These are phyloP conservation scores for Heteronetta atricapilla DNA, from an alignment of 2,113 vertebrate species.

Conservation along the genomic window DNA sequence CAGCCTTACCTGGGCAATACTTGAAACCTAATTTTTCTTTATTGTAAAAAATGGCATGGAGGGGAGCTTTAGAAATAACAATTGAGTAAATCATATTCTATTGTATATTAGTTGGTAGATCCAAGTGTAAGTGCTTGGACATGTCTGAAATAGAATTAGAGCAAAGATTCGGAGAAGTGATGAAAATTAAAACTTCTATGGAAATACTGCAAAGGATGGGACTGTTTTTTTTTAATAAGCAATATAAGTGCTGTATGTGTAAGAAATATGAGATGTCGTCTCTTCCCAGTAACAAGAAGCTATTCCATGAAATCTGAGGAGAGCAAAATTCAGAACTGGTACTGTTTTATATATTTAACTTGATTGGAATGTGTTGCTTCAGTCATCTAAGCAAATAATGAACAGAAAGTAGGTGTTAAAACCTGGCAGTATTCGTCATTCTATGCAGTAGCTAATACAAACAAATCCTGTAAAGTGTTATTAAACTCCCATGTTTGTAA, in stretches of 20 bases:
- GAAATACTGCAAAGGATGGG: neutral
- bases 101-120: neutral
- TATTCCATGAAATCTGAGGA: neutral
- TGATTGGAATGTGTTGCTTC: neutral
- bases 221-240: neutral
- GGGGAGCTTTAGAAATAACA: neutral
- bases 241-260: rapidly evolving
- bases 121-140: neutral
- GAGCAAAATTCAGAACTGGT: neutral
- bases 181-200: neutral
- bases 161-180: neutral
- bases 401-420: neutral
- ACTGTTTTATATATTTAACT: neutral
- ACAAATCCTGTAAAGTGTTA: neutral
- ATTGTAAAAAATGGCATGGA: neutral
- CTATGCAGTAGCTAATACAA: neutral
- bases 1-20: neutral
- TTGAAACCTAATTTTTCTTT: neutral
- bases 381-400: neutral
- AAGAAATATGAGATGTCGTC: neutral
- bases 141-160: neutral
- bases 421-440: neutral
- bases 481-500: neutral
- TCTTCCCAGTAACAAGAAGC: neutral
- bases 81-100: neutral